phyloP scores from a whole-genome alignment of 2,888 invertebrate genomes.

The Cantharis lateralis region DNA sequence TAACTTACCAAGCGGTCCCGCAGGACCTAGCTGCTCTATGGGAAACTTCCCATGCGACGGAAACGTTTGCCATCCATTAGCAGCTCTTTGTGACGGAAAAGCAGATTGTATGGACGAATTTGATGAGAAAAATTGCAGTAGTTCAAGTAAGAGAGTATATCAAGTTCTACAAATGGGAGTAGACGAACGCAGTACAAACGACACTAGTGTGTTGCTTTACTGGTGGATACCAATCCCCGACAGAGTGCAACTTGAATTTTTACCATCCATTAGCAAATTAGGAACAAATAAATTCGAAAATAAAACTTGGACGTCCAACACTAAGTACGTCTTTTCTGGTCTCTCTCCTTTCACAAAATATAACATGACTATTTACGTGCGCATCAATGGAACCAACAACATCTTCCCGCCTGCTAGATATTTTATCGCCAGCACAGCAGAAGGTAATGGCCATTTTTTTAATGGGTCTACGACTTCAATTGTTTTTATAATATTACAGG shows the following conservation, averaged over 20 bases:
- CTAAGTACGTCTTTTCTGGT: constrained; percentile 64
- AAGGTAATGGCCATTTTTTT: constrained; percentile 56
- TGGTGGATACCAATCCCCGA: constrained; percentile 63
- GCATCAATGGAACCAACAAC: constrained; percentile 59
- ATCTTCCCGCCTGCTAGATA: constrained; percentile 70
- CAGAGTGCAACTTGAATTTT: constrained; percentile 62
- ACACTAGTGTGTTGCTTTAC: constrained; percentile 66
- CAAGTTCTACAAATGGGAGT: constrained; percentile 64
- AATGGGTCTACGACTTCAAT: not conserved
- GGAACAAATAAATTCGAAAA: constrained; percentile 63
- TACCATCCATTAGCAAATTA: constrained; percentile 69
- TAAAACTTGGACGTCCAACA: constrained; percentile 67
- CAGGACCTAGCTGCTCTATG: constrained; percentile 57
- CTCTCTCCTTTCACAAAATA: constrained; percentile 76
- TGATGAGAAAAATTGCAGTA: constrained; percentile 71
- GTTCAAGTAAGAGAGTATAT: constrained; percentile 53
- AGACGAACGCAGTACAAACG: constrained; percentile 66
- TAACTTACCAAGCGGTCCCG: constrained; percentile 49
- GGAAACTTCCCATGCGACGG: constrained; percentile 65
- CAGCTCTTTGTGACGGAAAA: constrained; percentile 68
- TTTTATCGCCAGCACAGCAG: constrained; percentile 66
- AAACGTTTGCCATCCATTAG: constrained; percentile 64
- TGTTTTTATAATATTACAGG: constrained; percentile 36
- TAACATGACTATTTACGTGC: constrained; percentile 78
- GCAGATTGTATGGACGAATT: constrained; percentile 74